Percentiles rank a stretch among this genome's conserved stretches.
These are phyloP conservation scores for Aleiodes alternator DNA, from an alignment of 2,888 invertebrate species.

Conservation along the genomic window DNA sequence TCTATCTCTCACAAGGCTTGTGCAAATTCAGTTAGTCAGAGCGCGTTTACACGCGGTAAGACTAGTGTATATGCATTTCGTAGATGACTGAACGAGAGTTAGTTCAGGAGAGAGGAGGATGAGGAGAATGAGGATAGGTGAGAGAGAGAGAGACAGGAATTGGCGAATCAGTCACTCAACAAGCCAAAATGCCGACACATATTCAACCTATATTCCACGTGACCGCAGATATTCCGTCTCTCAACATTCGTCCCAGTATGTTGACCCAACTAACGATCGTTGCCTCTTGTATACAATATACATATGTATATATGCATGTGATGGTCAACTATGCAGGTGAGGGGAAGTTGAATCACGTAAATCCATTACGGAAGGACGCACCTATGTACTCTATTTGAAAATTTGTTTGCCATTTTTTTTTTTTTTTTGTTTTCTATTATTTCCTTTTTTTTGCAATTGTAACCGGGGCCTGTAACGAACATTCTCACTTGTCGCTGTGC, in stretches of 20 bases:
- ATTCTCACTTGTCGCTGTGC: too few species aligned
- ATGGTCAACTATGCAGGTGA: background rate
- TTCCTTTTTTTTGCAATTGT: background rate
- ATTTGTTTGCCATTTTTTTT: background rate
- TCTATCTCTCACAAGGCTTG: conserved; percentile 39
- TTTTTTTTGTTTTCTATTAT: background rate
- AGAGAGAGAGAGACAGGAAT: background rate
- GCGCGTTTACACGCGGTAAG: conserved; percentile 24
- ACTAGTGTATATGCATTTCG: conserved; percentile 24
- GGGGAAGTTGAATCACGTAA: conserved; percentile 26
- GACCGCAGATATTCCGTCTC: conserved; percentile 39
- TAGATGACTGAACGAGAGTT: conserved; percentile 24
- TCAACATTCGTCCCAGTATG: conserved; percentile 28
- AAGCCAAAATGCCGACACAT: conserved; percentile 41
- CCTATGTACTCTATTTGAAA: background rate
- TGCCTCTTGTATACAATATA: conserved; percentile 18
- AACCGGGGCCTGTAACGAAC: background rate
- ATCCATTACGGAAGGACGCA: conserved; percentile 34
- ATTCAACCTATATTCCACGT: conserved; percentile 27
- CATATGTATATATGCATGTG: background rate
- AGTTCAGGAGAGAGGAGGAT: conserved; percentile 11
- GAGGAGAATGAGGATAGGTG: conserved; percentile 1
- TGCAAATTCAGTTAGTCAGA: conserved; percentile 50
- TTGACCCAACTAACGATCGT: conserved; percentile 55
- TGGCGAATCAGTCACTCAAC: conserved; percentile 32